Conservation (phyloP, 1,140 invertebrate genomes). For the Littorina saxatilis region DNA sequence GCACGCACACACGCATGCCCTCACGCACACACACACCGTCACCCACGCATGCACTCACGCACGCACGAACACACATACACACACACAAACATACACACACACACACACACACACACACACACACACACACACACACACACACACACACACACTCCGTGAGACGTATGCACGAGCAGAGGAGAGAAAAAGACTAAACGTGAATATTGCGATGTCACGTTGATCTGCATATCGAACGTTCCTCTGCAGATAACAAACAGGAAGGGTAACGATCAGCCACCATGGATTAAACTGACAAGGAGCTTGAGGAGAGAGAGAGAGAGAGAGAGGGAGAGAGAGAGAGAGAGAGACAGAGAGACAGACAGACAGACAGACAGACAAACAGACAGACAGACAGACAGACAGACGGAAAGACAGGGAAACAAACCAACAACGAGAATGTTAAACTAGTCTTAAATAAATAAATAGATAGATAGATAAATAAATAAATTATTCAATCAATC, state of each 20-base stretch:
- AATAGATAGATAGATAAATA: too few species aligned
- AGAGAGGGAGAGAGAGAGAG: too few species aligned
- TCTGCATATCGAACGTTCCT: too few species aligned
- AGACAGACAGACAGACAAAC: conserved; percentile 6
- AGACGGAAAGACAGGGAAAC: background rate
- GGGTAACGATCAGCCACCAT: too few species aligned
- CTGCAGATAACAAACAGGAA: too few species aligned
- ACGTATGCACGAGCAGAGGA: background rate
- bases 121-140: background rate
- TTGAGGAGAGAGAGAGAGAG: too few species aligned
- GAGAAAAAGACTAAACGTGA: too few species aligned
- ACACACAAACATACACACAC: background rate
- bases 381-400: conserved; percentile 2
- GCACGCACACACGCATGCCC: background rate
- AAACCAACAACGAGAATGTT: background rate
- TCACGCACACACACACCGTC: background rate
- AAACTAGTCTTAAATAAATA: too few species aligned
- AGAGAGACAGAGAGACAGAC: background rate
- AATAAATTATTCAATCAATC: too few species aligned
- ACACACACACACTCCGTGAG: background rate
- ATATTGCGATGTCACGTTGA: too few species aligned
- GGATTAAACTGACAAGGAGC: too few species aligned
- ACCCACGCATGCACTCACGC: background rate
- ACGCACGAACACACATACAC: background rate
- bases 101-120: background rate